Evolutionary conservation across 53 echinoderm and acorn worm genomes (phyloP).

Genomic region (Echinarachnius parma): DNA sequence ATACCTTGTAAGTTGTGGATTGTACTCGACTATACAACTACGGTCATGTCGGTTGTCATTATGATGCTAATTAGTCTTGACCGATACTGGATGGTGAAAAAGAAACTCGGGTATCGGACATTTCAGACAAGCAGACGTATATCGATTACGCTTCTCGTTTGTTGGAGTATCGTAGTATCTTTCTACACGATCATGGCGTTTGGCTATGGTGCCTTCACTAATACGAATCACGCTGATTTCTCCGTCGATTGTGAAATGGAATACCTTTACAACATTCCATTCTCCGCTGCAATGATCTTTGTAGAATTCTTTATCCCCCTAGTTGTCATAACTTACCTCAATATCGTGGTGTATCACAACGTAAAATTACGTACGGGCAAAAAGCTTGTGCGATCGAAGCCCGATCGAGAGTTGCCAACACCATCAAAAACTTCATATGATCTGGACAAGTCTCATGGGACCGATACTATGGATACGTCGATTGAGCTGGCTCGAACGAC

Average conservation of each 20-base stretch:
- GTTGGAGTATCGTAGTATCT: conserved; percentile 45
- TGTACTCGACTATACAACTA: conserved; percentile 52
- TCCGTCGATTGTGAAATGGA: conserved; percentile 71
- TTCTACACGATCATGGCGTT: conserved; percentile 57
- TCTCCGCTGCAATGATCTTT: conserved; percentile 39
- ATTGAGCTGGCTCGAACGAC: conserved; percentile 18
- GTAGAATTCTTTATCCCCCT: conserved; percentile 62
- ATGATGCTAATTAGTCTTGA: conserved; percentile 35
- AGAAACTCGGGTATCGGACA: conserved; percentile 45
- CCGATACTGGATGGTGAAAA: conserved; percentile 58
- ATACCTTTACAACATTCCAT: conserved; percentile 33
- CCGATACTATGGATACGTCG: conserved; percentile 9
- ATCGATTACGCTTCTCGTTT: conserved; percentile 27
- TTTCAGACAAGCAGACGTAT: conserved; percentile 55
- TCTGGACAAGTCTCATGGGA: conserved; percentile 1
- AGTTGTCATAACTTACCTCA: conserved; percentile 44
- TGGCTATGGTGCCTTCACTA: conserved; percentile 55
- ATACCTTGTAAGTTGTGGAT: conserved; percentile 62
- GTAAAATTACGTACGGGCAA: conserved; percentile 50
- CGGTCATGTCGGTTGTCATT: conserved; percentile 40
- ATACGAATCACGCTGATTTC: conserved; percentile 54
- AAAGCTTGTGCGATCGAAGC: conserved; percentile 46
- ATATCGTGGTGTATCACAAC: conserved; percentile 58
- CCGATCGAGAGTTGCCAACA: neutral
- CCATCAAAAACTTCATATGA: neutral